These are phyloP conservation scores for Anticlea derivata DNA, from an alignment of 2,888 invertebrate genomes.

Conservation along the genomic window DNA sequence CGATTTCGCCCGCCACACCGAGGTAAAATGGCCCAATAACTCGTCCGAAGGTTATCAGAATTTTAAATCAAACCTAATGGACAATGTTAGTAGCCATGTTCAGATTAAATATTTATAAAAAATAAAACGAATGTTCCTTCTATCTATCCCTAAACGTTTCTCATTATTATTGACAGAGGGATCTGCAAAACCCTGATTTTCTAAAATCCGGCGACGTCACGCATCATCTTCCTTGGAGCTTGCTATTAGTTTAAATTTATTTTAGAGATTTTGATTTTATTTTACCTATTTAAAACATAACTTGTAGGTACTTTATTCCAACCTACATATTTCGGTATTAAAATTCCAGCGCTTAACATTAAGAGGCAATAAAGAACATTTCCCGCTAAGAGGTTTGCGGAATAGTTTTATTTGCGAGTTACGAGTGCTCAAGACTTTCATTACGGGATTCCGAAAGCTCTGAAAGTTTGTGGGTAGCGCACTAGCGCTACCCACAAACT, in stretches of 20 bases:
- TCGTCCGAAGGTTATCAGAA: conserved; percentile 1
- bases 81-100: neutral
- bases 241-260: no score
- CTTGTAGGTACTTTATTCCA: neutral
- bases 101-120: neutral
- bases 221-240: no score
- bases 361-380: conserved; percentile 22
- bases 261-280: no score
- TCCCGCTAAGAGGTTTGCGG: conserved; percentile 16
- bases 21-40: no score
- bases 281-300: neutral
- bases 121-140: no score
- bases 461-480: no score
- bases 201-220: no score
- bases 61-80: conserved; percentile 6
- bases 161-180: no score
- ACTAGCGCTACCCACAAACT: conserved; percentile 17
- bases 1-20: no score
- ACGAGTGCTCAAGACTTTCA: conserved; percentile 36
- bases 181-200: no score
- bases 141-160: no score
- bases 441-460: conserved; percentile 45
- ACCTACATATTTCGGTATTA: neutral
- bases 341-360: conserved; percentile 8
- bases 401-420: conserved; percentile 23